Evolutionary conservation across 2,888 invertebrate species (phyloP).

Genomic region (Trilocha varians): DNA sequence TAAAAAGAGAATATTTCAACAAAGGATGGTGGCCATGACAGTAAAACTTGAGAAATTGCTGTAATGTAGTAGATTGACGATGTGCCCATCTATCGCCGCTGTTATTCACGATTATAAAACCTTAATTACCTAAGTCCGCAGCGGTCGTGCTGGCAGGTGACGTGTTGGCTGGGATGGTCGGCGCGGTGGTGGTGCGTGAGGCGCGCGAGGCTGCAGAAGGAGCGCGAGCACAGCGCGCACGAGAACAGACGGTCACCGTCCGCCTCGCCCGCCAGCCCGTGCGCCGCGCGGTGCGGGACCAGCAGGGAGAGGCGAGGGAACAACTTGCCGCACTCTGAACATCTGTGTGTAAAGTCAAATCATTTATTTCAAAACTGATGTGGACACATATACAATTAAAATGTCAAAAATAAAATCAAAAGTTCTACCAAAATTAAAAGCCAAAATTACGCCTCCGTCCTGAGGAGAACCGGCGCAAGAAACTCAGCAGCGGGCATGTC

Average conservation of each 20-base stretch:
- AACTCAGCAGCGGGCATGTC: too few relatives aligned
- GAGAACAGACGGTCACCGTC: conserved; percentile 34
- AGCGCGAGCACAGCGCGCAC: conserved; percentile 31
- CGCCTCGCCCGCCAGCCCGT: conserved; percentile 9
- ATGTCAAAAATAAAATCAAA: too few relatives aligned
- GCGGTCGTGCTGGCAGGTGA: conserved; percentile 54
- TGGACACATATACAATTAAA: too few relatives aligned
- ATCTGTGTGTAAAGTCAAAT: conserved; percentile 31
- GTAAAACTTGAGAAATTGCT: too few relatives aligned
- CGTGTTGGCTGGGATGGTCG: conserved; percentile 34
- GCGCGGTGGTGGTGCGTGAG: conserved; percentile 60
- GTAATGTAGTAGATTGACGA: too few relatives aligned
- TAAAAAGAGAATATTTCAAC: too few relatives aligned
- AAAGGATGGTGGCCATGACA: too few relatives aligned
- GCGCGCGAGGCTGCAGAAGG: conserved; percentile 55
- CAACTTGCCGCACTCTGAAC: conserved; percentile 65
- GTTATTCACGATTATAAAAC: background rate
- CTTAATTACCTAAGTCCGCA: conserved; percentile 38
- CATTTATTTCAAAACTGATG: too few relatives aligned
- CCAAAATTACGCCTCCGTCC: too few relatives aligned
- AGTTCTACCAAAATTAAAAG: too few relatives aligned
- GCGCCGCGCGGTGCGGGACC: conserved; percentile 63
- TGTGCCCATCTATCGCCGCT: too few relatives aligned
- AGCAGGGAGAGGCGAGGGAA: conserved; percentile 70
- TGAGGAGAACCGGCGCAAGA: too few relatives aligned